phyloP scores from a whole-genome alignment of 30 jellyfish, hydroid and myxozoan genomes.

The Catostylus mosaicus region DNA sequence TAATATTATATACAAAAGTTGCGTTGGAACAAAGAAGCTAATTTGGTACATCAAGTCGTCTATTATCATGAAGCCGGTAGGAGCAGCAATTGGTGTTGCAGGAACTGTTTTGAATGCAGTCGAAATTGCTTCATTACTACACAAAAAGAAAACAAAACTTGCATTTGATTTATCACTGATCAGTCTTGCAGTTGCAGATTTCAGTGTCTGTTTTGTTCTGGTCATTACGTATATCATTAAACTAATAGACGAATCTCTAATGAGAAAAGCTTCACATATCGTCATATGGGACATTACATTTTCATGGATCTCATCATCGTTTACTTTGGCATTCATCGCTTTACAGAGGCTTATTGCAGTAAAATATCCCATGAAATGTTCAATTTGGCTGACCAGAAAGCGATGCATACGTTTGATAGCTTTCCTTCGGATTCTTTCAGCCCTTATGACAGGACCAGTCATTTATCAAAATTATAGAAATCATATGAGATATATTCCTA shows the following conservation, averaged over 20 bases:
- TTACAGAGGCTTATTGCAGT: constrained; percentile 1
- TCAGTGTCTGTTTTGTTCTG: neutral
- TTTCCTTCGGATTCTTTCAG: neutral
- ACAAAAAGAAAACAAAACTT: neutral
- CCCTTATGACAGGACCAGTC: neutral
- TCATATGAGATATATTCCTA: no score
- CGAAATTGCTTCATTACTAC: neutral
- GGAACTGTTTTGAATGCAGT: neutral
- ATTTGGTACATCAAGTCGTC: no score
- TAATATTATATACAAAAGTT: no score
- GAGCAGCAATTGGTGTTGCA: no score
- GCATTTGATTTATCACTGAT: neutral
- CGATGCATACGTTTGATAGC: neutral
- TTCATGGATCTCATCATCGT: neutral
- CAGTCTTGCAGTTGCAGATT: constrained; percentile 5
- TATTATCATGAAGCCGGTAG: no score
- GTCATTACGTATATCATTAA: neutral
- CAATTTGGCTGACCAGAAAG: neutral
- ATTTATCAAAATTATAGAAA: no score
- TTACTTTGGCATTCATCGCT: neutral
- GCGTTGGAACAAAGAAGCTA: no score
- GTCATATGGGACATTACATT: neutral
- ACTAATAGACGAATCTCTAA: neutral
- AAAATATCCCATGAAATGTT: neutral
- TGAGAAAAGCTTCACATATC: neutral